A percentile compares a stretch with the other conserved stretches of the same genome.
Conservation (phyloP, 2,797 vertebrate species). For the Triplophysa yarkandensis region DNA sequence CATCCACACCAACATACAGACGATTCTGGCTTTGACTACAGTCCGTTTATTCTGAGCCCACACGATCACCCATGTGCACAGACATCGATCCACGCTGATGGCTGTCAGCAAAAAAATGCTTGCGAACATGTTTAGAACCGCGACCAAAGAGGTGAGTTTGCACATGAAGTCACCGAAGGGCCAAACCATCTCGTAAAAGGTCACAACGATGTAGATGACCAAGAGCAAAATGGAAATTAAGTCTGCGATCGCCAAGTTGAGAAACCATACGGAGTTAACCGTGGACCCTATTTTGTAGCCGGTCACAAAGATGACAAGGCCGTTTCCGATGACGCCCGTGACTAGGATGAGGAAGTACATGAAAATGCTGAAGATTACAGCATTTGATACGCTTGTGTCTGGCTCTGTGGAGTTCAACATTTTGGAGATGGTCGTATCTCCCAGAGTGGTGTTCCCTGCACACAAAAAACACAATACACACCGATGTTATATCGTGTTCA, state of each 20-base stretch:
- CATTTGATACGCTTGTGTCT: too few relatives aligned
- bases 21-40: slow-evolving; percentile 59
- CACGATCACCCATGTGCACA: slow-evolving; percentile 65
- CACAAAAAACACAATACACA: too few relatives aligned
- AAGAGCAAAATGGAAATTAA: slow-evolving; percentile 16
- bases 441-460: not conserved
- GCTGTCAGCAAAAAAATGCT: slow-evolving; percentile 68
- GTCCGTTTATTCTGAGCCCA: slow-evolving; percentile 75
- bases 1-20: slow-evolving; percentile 61
- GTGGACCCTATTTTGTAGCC: too few relatives aligned
- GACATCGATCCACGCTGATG: slow-evolving; percentile 73
- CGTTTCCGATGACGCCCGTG: too few relatives aligned
- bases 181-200: too few relatives aligned
- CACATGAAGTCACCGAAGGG: too few relatives aligned
- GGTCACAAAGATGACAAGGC: too few relatives aligned
- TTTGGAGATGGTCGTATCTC: too few relatives aligned
- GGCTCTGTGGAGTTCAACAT: not conserved
- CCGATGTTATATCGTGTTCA: not conserved
- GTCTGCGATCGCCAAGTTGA: too few relatives aligned
- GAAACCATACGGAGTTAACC: too few relatives aligned
- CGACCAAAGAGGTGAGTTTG: not conserved
- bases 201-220: slow-evolving; percentile 42
- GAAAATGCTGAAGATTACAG: too few relatives aligned
- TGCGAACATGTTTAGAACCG: slow-evolving; percentile 68
- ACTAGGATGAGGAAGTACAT: too few relatives aligned